phyloP scores from a whole-genome alignment of 2,797 vertebrate genomes.

The Poecile montanus region DNA sequence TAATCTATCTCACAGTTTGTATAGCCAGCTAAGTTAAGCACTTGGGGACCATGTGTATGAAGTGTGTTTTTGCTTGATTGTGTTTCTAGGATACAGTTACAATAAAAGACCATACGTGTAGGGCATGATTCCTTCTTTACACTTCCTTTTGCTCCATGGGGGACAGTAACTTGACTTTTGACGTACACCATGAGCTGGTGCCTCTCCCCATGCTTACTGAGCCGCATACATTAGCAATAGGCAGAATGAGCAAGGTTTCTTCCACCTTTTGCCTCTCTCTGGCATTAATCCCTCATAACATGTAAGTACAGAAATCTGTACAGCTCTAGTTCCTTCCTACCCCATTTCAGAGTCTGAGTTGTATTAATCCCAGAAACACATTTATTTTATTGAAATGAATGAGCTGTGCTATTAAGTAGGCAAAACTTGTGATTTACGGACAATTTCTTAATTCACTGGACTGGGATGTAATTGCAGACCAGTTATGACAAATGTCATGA shows the following conservation, averaged over 20 bases:
- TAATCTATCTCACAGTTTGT: not conserved
- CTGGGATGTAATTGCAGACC: not conserved
- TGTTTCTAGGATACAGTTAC: slow-evolving; percentile 26
- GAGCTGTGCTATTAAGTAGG: not conserved
- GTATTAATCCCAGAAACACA: not conserved
- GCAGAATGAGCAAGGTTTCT: not conserved
- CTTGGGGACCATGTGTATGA: not conserved
- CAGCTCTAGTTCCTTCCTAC: not conserved
- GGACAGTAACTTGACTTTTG: not conserved
- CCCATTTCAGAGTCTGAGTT: not conserved
- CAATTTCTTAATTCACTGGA: not conserved
- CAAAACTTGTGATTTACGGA: not conserved
- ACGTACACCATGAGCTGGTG: not conserved
- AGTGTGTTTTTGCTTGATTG: not conserved
- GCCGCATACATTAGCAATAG: not conserved
- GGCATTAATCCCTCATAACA: not conserved
- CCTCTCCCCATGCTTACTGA: not conserved
- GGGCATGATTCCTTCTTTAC: not conserved
- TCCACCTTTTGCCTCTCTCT: not conserved
- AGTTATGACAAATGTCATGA: not conserved
- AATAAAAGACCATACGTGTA: not conserved
- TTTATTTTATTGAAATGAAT: not conserved
- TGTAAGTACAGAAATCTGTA: not conserved
- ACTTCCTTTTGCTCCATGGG: not conserved
- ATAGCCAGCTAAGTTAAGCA: not conserved